A percentile compares a stretch with the other conserved stretches of the same genome.
phyloP scores from a whole-genome alignment of 2,113 vertebrate species.

The Crypturellus undulatus region DNA sequence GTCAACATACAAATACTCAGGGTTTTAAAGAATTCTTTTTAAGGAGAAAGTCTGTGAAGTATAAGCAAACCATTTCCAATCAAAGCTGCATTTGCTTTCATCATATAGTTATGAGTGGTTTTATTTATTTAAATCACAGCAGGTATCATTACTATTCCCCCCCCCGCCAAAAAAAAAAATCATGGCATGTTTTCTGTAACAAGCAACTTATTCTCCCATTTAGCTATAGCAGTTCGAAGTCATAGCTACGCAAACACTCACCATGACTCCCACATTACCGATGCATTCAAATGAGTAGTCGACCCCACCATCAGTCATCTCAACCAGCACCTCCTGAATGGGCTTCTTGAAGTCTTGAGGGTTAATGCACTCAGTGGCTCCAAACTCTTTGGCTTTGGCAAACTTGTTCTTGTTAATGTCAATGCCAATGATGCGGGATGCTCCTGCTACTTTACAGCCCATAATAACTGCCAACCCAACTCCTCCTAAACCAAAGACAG shows the following conservation, averaged over 20 bases:
- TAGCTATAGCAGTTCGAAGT: background rate
- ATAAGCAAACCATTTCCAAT: background rate
- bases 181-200: background rate
- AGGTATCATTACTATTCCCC: background rate
- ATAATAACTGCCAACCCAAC: slow-evolving; percentile 83
- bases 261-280: slow-evolving; percentile 84
- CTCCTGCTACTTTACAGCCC: slow-evolving; percentile 84
- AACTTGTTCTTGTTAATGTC: slow-evolving; percentile 84
- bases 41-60: background rate
- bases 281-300: slow-evolving; percentile 86
- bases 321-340: slow-evolving; percentile 81
- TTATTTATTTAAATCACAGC: background rate
- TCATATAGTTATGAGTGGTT: background rate
- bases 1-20: background rate
- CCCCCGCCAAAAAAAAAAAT: background rate
- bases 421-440: slow-evolving; percentile 80
- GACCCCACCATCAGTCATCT: slow-evolving; percentile 82
- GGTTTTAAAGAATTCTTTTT: background rate
- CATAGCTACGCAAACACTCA: slow-evolving; percentile 36
- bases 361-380: slow-evolving; percentile 82
- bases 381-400: slow-evolving; percentile 80
- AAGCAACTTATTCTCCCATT: background rate
- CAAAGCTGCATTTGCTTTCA: background rate
- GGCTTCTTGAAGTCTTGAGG: slow-evolving; percentile 80
- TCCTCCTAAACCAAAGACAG: slow-evolving; percentile 83